phyloP scores from a whole-genome alignment of 1,140 invertebrate genomes.

The Diuraphis noxia region DNA sequence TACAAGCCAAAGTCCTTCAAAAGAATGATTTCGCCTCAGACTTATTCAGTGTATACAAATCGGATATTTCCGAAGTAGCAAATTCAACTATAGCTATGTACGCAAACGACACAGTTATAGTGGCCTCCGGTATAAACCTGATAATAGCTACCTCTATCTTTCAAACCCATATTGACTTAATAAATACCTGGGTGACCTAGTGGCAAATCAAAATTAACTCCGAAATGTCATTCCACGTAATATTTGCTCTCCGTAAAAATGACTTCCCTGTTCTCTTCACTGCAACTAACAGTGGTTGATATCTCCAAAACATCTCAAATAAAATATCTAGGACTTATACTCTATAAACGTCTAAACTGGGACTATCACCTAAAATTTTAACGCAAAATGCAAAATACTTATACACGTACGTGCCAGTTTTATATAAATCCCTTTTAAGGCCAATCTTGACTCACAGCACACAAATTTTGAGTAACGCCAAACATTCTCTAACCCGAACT shows the following conservation, averaged over 20 bases:
- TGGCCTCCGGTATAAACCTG: conserved; percentile 55
- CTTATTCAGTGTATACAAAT: conserved; percentile 24
- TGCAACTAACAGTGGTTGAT: too few species aligned
- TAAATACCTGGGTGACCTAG: conserved; percentile 57
- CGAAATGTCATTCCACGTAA: too few species aligned
- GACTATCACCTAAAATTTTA: too few species aligned
- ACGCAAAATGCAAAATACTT: too few species aligned
- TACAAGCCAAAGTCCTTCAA: conserved; percentile 28
- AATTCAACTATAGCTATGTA: conserved; percentile 56
- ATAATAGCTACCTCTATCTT: conserved; percentile 55
- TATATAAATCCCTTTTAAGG: not conserved
- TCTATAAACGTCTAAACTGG: too few species aligned
- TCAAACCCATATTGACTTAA: conserved; percentile 56
- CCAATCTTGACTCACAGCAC: not conserved
- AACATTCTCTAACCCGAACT: not conserved
- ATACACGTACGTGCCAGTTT: too few species aligned
- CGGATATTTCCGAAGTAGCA: not conserved
- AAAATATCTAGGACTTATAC: too few species aligned
- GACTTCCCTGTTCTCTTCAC: too few species aligned
- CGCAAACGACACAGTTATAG: conserved; percentile 58
- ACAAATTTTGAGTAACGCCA: not conserved
- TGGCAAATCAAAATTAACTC: too few species aligned
- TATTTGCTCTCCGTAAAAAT: too few species aligned
- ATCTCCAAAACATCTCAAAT: too few species aligned
- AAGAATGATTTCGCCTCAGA: not conserved